Evolutionary conservation across 2,888 invertebrate genomes (phyloP), one percentile per base, ranked within the genome.

Genomic region (Chrysolina haemoptera): DNA sequence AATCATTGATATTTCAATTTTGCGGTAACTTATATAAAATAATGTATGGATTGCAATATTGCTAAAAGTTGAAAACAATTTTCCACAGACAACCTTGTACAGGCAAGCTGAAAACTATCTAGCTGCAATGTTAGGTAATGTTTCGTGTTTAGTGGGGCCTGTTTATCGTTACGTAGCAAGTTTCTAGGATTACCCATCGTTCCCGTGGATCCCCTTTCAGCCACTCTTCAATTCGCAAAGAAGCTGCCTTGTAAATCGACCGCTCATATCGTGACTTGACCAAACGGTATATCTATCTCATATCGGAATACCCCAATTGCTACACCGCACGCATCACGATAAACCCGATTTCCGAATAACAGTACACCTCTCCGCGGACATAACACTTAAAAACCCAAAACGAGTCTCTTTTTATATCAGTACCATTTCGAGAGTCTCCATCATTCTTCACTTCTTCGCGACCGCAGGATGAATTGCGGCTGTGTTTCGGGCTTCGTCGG

Each of bases 401-500:
- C 65, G 68, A 68, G 70, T 73, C 75, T 41, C 77, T 70, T 76
- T 76, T 70, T 68, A 16, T 55, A 55, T 68, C 75, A 74, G 73
- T 75, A 22, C 65, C 48, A 20, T 41, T 68, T 59, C 66, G 62
- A 71, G n/a, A 71, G 71, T 71, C 62, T 9, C 10, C 43, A 48
- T 16, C 40, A 41, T 16, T 35, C 35, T 35, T 35, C 40, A 55
- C 35, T 59, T 53, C 43, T 55, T 55, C 67, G 43, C 35, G 46
- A 14, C 48, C 14, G 27, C 46, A 80, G 75, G 76, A 88, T 87
- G 91, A 78, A 88, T 79, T 91, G 91, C 80, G 85, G 88, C 35
- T 93, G 93, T 81, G 88, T 90, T 0, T 88, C 90, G 35, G 87
- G 86, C 41, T 90, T 92, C 67, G 87, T 92, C 65, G 87, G 93